These are phyloP conservation scores for Strix uralensis DNA, from an alignment of 2,113 vertebrate species.

Conservation along the genomic window DNA sequence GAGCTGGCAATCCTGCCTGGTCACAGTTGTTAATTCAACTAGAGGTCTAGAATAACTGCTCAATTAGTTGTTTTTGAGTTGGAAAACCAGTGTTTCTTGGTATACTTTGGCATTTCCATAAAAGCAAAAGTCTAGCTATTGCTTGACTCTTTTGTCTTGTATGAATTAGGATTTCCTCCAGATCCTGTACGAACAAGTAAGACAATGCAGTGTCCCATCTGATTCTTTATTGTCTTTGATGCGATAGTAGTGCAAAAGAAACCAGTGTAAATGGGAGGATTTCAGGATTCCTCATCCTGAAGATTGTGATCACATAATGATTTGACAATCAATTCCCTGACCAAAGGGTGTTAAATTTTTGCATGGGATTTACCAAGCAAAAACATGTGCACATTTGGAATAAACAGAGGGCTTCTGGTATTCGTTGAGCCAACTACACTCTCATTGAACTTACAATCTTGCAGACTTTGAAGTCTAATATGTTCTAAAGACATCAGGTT, in stretches of 20 bases:
- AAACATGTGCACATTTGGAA: neutral
- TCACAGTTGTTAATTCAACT: neutral
- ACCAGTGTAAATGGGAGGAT: neutral
- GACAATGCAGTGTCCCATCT: neutral
- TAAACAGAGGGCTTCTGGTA: neutral
- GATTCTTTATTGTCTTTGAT: neutral
- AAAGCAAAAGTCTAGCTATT: neutral
- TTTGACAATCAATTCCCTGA: neutral
- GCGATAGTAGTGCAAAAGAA: neutral
- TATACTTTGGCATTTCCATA: neutral
- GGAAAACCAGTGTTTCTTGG: neutral
- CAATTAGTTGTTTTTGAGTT: neutral
- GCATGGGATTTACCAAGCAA: neutral
- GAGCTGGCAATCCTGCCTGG: neutral
- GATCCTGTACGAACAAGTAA: neutral
- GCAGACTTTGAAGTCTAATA: neutral
- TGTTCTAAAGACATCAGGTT: neutral
- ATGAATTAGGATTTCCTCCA: neutral
- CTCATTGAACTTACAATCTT: neutral
- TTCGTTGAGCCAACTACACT: neutral
- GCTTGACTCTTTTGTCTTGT: neutral
- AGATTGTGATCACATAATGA: neutral
- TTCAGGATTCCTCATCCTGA: neutral
- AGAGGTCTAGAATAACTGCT: neutral
- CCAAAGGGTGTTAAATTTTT: neutral